Evolutionary conservation across 2,113 vertebrate genomes (phyloP).

Genomic region (Pelusios castaneus): DNA sequence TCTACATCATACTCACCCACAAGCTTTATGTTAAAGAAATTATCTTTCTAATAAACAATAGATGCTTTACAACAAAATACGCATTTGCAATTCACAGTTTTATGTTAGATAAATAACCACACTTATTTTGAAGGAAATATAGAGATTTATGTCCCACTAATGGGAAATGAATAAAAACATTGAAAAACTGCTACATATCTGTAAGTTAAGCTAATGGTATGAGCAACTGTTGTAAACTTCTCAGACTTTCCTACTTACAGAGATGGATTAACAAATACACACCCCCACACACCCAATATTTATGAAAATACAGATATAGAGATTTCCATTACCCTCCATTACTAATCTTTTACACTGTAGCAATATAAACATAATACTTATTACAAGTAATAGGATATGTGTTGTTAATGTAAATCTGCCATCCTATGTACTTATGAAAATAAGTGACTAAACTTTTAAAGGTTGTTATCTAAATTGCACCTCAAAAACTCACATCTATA

Average conservation of each 20-base stretch:
- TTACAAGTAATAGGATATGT: rapidly evolving
- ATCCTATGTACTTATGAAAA: rapidly evolving
- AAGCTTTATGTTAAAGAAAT: not conserved
- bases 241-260: not conserved
- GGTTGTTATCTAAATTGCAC: not conserved
- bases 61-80: not conserved
- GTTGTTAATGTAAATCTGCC: not conserved
- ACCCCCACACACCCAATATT: not conserved
- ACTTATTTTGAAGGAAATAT: not conserved
- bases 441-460: rapidly evolving
- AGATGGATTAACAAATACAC: not conserved
- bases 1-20: not conserved
- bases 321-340: not conserved
- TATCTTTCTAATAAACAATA: not conserved
- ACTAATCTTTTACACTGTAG: not conserved
- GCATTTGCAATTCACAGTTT: not conserved
- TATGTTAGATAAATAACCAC: not conserved
- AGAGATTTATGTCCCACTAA: not conserved
- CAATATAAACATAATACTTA: not conserved
- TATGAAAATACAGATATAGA: not conserved
- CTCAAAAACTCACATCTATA: rapidly evolving
- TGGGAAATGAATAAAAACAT: not conserved
- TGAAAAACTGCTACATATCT: not conserved
- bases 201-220: rapidly evolving
- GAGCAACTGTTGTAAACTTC: not conserved